Evolutionary conservation across 2,113 vertebrate species (phyloP), one percentile per base, ranked within the genome.

Genomic region (Todiramphus chloris): DNA sequence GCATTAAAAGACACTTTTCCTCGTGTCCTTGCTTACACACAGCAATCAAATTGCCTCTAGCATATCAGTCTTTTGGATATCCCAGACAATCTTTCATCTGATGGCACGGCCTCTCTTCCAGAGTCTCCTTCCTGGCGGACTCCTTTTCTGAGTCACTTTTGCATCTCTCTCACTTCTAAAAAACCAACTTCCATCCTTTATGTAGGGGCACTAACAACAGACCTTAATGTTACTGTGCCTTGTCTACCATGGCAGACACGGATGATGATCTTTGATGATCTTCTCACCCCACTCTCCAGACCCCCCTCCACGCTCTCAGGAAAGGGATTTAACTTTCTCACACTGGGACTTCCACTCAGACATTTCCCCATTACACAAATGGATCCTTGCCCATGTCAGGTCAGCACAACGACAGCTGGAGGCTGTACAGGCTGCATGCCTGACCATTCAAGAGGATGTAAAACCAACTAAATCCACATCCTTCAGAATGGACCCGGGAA

Each of bases 21-120:
- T 44, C 21, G 6, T 80, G 70, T 50, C 63, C 68, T 64, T 70
- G 46, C 43, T 67, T 35, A 60, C 53, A 80, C 28, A 30, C 25
- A 20, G 63, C 10, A 95, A 90, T 74, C 56, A 6, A 76, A 88
- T 20, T 73, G 74, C 89, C 74, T 89, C 74, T 27, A 64, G 81
- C 69, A 28, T 82, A 93, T 92, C 89, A 95, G 53, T 17, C 46
- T 78, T 94, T 48, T 1, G 27, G 81, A 60, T 76, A 87, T 37
- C 74, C 90, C 87, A 96, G 94, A 91, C 90, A 93, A 62, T 10
- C 93, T 96, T 96, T 96, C 78, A 96, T 96, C 95, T 94, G 74
- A 31, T 2, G 35, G 83, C 64, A 89, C 6, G 18, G 56, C 68
- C 43, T 81, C 77, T 92, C 89, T 92, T 48, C 72, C 77, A 89